Base-by-base conservation (phyloP, 2,797 vertebrate species). In the Enteromius unitaeniatus region DNA sequence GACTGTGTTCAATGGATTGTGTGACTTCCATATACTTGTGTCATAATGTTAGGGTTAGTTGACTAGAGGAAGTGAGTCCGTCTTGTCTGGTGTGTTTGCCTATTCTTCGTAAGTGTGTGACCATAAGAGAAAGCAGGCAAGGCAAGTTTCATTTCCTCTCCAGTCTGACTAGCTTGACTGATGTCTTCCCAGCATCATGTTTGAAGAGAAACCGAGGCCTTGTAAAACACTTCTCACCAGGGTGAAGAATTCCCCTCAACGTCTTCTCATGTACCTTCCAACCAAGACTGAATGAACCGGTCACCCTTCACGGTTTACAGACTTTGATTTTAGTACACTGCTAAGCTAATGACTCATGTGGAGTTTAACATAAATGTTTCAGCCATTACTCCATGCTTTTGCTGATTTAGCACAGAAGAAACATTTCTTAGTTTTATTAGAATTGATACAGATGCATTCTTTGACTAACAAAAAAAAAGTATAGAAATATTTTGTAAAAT, bases 81-180 rank as follows among this genome's bases (percentile, higher is more conserved):
- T 75, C 62, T 75, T 58, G 13, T 76, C 49, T 60, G 34, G 26
- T 45, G 40, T 72, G 55, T 72, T 70, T 62, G 42, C 67, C 34
- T 68, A 26, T 74, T 69, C 53, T 87, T 92, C 88, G 37, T 88
- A 84, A 49, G 42, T 73, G 67, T 42, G 31, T 77, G 51, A 45
- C 49, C 0, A 21, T 23, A 51, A 58, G 58, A 13, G 49, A 51
- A 65, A 23, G 65, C 67, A 73, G 42, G 26, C 58, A 53, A 13
- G 47, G 53, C 64, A 60, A 80, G 78, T 81, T 85, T 85, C 78
- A 78, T 79, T 85, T 88, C 86, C 70, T 83, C 42, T 77, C 17
- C 14, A 26, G 34, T 28, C 55, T 83, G 84, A 80, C 49, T 55
- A 53, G 31, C 40, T 45, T 84, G 78, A 70, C 69, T 72, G 77